A percentile compares a stretch with the other conserved stretches of the same genome.
Conservation (phyloP, 2,888 invertebrate genomes). For the Campoletis raptor region DNA sequence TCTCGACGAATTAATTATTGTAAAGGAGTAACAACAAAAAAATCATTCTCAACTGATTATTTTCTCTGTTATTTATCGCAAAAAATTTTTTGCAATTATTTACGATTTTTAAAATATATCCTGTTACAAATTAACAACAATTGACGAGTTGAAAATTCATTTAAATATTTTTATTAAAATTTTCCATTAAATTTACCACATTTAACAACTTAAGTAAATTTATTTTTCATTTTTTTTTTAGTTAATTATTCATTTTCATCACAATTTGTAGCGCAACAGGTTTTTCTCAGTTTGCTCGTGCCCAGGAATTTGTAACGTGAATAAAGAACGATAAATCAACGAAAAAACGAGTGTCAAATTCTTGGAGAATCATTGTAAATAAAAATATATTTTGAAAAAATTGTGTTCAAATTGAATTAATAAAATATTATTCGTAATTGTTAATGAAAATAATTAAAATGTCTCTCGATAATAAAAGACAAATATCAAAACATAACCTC, state of each 20-base stretch:
- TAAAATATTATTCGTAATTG: neutral
- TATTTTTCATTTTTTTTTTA: neutral
- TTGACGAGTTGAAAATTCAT: neutral
- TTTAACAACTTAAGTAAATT: neutral
- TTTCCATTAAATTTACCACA: neutral
- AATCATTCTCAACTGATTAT: neutral
- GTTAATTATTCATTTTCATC: neutral
- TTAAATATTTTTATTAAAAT: neutral
- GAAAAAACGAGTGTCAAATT: neutral
- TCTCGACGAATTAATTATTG: neutral
- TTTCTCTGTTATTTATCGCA: neutral
- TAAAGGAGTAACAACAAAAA: neutral
- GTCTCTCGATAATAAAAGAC: neutral
- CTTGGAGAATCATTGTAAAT: neutral
- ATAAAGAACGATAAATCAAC: too few relatives aligned
- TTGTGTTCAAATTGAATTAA: neutral
- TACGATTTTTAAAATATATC: neutral
- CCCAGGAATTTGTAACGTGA: too few relatives aligned
- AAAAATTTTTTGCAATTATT: neutral
- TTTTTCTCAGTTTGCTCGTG: neutral
- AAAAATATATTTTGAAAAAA: neutral
- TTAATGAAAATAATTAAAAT: neutral
- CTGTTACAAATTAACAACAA: neutral
- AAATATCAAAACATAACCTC: neutral
- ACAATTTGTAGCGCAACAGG: neutral